Evolutionary conservation across 1,140 invertebrate species (phyloP), one percentile per base, ranked within the genome.

Genomic region (Frieseomelitta varia): DNA sequence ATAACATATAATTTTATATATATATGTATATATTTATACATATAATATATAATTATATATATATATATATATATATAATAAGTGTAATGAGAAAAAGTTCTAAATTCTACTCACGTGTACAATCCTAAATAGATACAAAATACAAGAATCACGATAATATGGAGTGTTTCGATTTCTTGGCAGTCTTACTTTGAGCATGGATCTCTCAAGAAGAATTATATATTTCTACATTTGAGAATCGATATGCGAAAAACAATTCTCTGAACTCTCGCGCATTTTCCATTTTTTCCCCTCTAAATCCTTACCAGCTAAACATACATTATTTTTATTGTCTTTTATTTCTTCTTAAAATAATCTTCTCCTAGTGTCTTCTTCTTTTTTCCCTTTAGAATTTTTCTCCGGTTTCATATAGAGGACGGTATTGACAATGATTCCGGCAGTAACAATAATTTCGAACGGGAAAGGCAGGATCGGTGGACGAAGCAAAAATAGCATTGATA

Each of bases 161-260:
- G 78, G 80, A 90, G 75, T 88, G 88, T 87, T 71, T 82, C 88
- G 87, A 88, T 91, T 89, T 86, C 85, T 88, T 91, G 93, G 89
- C 93, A 94, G 93, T 93, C 92, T 93, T 94, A 92, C 75, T 89
- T 93, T 93, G 92, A 93, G 92, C 92, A 90, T 91, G 63, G n/a
- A 80, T 75, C 17, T 53, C 75, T 71, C 72, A 47, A 75, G 47
- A 77, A 78, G 53, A 76, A n/a, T 76, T 27, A 17, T 15, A 27
- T 76, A 76, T 24, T 76, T 61, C 74, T 76, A 76, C 21, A 61
- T 47, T n/a, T 34, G 14, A 88, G 24, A 67, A 65, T 72, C 61
- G 55, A 65, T 72, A 63, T 78, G 58, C 24, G 58, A 61, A 73
- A 47, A 55, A 51, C 56, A 24, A 51, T 47, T 55, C 30, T 30